A percentile compares a stretch with the other conserved stretches of the same genome.
phyloP scores from a whole-genome alignment of 2,888 invertebrate species.

The Ophion ventricosus region DNA sequence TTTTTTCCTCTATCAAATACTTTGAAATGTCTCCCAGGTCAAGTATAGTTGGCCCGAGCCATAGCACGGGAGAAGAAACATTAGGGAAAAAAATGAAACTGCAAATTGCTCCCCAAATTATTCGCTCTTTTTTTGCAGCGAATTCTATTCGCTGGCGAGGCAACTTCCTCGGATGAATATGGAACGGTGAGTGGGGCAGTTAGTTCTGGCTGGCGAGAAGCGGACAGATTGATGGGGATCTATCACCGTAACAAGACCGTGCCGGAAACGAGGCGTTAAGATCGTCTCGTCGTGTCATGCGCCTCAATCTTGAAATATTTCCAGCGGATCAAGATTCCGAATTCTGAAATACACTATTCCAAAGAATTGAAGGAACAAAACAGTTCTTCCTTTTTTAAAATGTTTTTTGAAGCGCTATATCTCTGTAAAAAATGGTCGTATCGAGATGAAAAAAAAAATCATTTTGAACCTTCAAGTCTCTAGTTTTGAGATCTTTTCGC shows the following conservation, averaged over 20 bases:
- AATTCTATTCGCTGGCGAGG: slow-evolving; percentile 88
- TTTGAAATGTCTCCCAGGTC: background rate
- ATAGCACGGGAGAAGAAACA: no score
- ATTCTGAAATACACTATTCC: background rate
- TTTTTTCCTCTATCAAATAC: background rate
- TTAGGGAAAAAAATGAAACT: background rate
- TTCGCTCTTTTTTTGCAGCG: slow-evolving; percentile 79
- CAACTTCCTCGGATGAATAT: slow-evolving; percentile 85
- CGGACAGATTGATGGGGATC: slow-evolving; percentile 84
- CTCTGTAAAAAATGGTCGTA: no score
- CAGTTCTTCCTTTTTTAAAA: no score
- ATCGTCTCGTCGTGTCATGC: background rate
- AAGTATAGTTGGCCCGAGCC: no score
- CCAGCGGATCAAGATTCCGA: no score
- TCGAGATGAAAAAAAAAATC: no score
- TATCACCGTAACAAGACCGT: background rate
- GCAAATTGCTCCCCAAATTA: background rate
- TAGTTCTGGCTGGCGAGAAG: slow-evolving; percentile 89
- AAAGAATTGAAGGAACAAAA: no score
- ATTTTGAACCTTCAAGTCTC: no score
- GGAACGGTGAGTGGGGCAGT: slow-evolving; percentile 89
- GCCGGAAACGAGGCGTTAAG: background rate
- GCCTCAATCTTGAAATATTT: background rate
- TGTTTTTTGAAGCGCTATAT: no score
- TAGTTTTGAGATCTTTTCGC: no score